Evolutionary conservation across 1,140 invertebrate species (phyloP), one percentile per base, ranked within the genome.

Genomic region (Chironomus tepperi): DNA sequence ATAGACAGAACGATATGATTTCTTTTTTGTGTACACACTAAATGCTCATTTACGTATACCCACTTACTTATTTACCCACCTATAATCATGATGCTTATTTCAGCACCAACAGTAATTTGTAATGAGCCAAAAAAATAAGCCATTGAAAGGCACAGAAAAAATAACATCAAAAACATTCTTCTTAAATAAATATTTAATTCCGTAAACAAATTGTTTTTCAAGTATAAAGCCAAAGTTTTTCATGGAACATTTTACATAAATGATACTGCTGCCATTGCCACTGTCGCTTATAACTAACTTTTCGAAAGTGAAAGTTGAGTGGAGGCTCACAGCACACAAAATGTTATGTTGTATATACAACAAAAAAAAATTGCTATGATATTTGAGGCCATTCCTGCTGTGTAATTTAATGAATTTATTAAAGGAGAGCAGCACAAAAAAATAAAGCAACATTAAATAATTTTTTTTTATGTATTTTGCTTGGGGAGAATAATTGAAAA

Each of bases 121-220:
- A 10, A 15, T 57, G 12, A n/a, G 47, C 12, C 3, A 15, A 57
- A 57, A 15, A 57, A 57, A 57, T 8, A 57, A 57, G 24, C 24
- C 24, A 34, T 34, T 34, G 24, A 34, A 57, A 1, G 47, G 47
- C 47, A 15, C 8, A 15, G 12, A 57, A n/a, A 57, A 57, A 57
- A 34, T 34, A 57, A 57, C 47, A 57, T 57, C 47, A 57, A 57
- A 57, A 57, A 57, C 12, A 15, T 57, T 57, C 47, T 15, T 57
- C 12, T 57, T 57, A 57, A 57, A 57, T 57, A 57, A 57, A 57
- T 57, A 57, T 57, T 57, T 57, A 57, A 57, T 57, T 57, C 47
- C 12, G 10, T 57, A n/a, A n/a, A 57, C 47, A 57, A 57, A 57
- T 47, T 57, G 47, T 57, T 57, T 57, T 57, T 57, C 12, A 57